Conservation (phyloP, 2,113 vertebrate species). For the Ursus arctos region DNA sequence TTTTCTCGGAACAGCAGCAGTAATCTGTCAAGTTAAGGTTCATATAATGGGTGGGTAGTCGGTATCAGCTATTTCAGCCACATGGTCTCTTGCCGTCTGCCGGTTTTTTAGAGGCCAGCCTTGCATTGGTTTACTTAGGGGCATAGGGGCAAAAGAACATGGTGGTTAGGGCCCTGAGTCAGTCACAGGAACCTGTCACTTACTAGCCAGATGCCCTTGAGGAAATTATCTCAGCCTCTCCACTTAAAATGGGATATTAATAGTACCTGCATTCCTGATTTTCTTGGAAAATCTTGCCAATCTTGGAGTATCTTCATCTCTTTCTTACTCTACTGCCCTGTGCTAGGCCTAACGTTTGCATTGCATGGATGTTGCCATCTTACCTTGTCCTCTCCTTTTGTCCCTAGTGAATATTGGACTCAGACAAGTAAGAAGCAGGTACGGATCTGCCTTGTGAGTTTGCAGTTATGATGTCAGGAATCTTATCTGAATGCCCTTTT, state of each 20-base stretch:
- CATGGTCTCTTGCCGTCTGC: background rate
- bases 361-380: background rate
- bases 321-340: background rate
- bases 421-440: background rate
- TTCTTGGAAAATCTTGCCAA: background rate
- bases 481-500: background rate
- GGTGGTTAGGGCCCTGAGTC: background rate
- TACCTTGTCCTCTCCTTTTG: background rate
- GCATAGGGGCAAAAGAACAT: too few relatives aligned
- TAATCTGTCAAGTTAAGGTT: background rate
- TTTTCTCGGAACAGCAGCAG: background rate
- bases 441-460: background rate
- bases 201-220: background rate
- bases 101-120: background rate
- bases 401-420: background rate
- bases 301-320: background rate
- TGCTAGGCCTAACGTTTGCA: background rate
- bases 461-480: background rate
- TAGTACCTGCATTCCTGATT: background rate
- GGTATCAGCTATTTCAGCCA: background rate
- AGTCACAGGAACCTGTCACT: background rate
- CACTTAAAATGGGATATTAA: background rate
- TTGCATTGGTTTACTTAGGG: background rate
- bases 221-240: background rate
- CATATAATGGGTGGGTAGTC: background rate